Conservation (phyloP, 2,888 invertebrate species). For the Rotaria macrura region DNA sequence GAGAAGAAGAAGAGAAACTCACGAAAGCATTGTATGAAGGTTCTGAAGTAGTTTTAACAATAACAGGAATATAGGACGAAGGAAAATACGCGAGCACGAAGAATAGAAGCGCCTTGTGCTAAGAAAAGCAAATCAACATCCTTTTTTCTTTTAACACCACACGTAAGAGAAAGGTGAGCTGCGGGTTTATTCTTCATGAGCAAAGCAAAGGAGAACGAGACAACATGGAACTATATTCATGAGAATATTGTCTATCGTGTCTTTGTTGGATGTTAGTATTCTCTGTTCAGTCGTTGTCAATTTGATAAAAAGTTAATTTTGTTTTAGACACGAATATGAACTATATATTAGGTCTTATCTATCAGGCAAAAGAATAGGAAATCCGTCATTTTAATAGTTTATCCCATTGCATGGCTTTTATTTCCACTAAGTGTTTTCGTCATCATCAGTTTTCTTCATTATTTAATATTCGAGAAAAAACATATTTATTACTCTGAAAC, state of each 20-base stretch:
- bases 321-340: background rate
- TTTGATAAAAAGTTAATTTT: background rate
- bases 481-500: background rate
- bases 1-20: background rate
- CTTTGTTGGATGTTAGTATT: background rate
- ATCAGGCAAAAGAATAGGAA: background rate
- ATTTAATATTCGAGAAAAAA: background rate
- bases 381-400: background rate
- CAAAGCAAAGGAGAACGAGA: background rate
- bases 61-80: background rate
- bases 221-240: background rate
- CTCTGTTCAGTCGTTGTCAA: background rate
- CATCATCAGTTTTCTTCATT: background rate
- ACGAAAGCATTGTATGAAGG: background rate
- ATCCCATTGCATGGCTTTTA: background rate
- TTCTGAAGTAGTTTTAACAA: background rate
- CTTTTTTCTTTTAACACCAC: background rate
- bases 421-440: background rate
- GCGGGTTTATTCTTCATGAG: background rate
- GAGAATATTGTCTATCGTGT: background rate
- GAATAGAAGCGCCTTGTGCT: background rate
- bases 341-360: background rate
- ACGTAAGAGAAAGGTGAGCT: background rate
- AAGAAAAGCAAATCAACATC: background rate
- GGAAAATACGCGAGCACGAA: background rate